These are phyloP conservation scores for Platysternon megacephalum DNA, from an alignment of 2,113 vertebrate genomes.

Conservation along the genomic window DNA sequence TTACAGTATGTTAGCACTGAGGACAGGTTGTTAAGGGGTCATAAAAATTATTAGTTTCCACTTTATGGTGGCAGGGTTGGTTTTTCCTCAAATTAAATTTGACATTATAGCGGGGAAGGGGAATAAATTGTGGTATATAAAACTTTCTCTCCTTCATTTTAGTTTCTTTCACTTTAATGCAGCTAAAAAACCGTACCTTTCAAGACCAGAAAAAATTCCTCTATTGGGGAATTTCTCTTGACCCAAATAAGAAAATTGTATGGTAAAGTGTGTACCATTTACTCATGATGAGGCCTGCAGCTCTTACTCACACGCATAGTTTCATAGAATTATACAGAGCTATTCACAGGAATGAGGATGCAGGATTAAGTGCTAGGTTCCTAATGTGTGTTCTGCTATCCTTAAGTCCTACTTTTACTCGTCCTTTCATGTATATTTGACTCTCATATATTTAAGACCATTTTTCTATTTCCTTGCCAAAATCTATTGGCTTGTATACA, in stretches of 20 bases:
- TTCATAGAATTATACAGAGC: rapidly evolving
- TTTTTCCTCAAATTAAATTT: slow-evolving; percentile 54
- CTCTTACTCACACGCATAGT: rapidly evolving
- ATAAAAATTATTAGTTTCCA: slow-evolving; percentile 69
- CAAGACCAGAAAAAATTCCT: not conserved
- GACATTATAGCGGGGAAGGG: not conserved
- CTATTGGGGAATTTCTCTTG: not conserved
- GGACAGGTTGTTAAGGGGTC: slow-evolving; percentile 61
- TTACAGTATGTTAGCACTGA: slow-evolving; percentile 62
- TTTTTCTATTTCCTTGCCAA: not conserved
- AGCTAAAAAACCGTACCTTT: not conserved
- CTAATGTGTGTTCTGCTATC: not conserved
- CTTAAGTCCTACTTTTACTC: not conserved
- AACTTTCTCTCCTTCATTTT: not conserved
- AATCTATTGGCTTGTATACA: not conserved
- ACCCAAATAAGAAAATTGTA: not conserved
- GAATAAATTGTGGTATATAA: not conserved
- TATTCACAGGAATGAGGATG: rapidly evolving
- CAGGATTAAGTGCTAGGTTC: not conserved
- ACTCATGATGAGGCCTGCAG: not conserved
- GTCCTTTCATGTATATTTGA: not conserved
- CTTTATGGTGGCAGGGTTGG: slow-evolving; percentile 2
- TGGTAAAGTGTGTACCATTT: not conserved
- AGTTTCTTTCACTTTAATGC: not conserved
- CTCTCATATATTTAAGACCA: not conserved